Evolutionary conservation across 2,888 invertebrate species (phyloP), one percentile per base, ranked within the genome.

Genomic region (Sicus ferrugineus): DNA sequence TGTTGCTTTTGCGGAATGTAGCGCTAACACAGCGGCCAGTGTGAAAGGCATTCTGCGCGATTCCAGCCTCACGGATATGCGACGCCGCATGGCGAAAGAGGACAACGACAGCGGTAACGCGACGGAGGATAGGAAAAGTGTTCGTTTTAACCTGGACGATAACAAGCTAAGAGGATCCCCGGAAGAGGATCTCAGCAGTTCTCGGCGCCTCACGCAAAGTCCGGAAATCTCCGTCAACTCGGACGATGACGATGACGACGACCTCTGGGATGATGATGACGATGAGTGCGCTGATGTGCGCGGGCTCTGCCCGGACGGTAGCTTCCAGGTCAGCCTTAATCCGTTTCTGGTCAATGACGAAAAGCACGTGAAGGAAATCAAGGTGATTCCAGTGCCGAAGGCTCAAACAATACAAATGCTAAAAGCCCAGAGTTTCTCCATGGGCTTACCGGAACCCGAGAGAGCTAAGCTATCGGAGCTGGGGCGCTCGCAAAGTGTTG

Each of bases 81-180:
- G 81, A 3, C 75, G 84, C 6, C 77, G 82, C 3, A 64, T 72
- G 23, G 74, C 81, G 19, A 78, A 78, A 28, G 80, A 82, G 0
- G 74, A 74, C 1, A 74, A 75, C 16, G 76, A 75, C 11, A 69
- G 64, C 48, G 71, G 67, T 11, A 56, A 48, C 14, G 34, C 56
- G 2, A 62, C 56, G 0, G 93, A 93, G 71, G 93, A 93, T 70
- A 90, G 90, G 71, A 93, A 93, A 80, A 93, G 91, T 80, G 93
- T 94, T 0, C 86, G 90, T 9, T 91, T 90, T 75, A 90, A 89
- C 81, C 81, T 90, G 68, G 83, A 82, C 11, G 78, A 80, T 7
- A 70, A 73, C 9, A 78, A 78, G 70, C 68, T 74, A 31, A 76
- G 77, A 30, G 69, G 69, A 2, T 81, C 84, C 1, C 79, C 81